Evolutionary conservation across 2,113 vertebrate species (phyloP), one percentile per base, ranked within the genome.

Genomic region (Onychostruthus taczanowskii): DNA sequence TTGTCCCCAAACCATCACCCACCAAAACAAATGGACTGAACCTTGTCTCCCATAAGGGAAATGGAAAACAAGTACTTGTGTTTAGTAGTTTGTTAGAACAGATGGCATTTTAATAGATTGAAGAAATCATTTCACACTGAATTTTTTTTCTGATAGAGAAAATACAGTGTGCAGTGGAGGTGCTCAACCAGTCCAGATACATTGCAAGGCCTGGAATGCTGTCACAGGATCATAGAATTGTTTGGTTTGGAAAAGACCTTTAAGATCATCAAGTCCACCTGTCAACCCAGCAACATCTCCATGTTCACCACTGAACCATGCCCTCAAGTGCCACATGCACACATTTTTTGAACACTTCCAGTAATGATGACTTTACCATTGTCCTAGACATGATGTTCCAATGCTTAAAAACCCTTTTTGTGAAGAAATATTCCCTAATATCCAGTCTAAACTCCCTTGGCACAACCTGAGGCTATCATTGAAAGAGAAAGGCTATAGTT

Each of bases 101-200:
- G 41, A 64, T 46, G 43, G 35, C 28, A 69, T 37, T 83, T 85
- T 27, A 91, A 46, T 74, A 20, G 9, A 85, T 2, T 37, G n/a
- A 68, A 75, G 30, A 69, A 73, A 69, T 73, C 22, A 35, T 83
- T 88, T 85, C 47, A 78, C 27, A 77, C 23, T 9, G 4, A 85
- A 35, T 23, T 63, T 27, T 64, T 64, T 84, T 72, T 19, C n/a
- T 52, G 22, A 20, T 13, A 12, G 33, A 89, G 50, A 73, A 85
- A 67, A 59, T 13, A 50, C 0, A 1, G 31, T 44, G 18, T 14
- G 28, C 24, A 52, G n/a, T n/a, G 35, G 41, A 2, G 1, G 13
- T 30, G 27, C 26, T 79, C n/a, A 50, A 62, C 30, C 30, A 26
- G 26, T 43, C 78, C 52, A 44, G 35, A 47, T 1, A 30, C 39